Evolutionary conservation across 1,140 invertebrate species (phyloP).

Genomic region (Steinernema feltiae): DNA sequence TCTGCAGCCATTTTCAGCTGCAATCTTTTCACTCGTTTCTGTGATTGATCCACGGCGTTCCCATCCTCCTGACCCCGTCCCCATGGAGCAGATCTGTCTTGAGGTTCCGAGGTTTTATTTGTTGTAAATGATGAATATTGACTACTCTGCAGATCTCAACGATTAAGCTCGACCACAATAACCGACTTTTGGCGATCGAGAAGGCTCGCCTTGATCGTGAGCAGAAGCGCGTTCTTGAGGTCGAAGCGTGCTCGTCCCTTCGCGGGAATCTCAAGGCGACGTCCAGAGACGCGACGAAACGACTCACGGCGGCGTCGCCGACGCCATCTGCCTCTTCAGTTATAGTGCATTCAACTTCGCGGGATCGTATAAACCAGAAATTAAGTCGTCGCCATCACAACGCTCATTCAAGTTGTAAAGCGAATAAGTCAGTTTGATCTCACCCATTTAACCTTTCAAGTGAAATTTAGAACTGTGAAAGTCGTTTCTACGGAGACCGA

Average conservation of each 20-base stretch:
- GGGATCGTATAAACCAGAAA: not conserved
- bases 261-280: not conserved
- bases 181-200: constrained; percentile 50
- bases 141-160: constrained; percentile 49
- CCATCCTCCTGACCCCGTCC: constrained; percentile 40
- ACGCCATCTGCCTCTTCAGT: not conserved
- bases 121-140: no score
- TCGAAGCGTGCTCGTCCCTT: not conserved
- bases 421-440: no score
- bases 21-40: constrained; percentile 41
- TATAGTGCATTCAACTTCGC: not conserved
- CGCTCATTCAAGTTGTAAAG: not conserved
- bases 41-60: constrained; percentile 38
- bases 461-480: not conserved
- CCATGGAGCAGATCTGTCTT: constrained; percentile 56
- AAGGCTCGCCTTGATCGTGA: constrained; percentile 13
- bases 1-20: constrained; percentile 45
- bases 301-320: not conserved
- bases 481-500: not conserved
- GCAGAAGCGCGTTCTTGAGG: constrained; percentile 17
- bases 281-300: not conserved
- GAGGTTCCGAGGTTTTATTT: no score
- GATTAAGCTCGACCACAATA: constrained; percentile 47
- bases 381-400: not conserved
- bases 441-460: not conserved